A percentile compares a stretch with the other conserved stretches of the same genome.
These are phyloP conservation scores for Mayetiola destructor DNA, from an alignment of 2,888 invertebrate genomes.

Conservation along the genomic window DNA sequence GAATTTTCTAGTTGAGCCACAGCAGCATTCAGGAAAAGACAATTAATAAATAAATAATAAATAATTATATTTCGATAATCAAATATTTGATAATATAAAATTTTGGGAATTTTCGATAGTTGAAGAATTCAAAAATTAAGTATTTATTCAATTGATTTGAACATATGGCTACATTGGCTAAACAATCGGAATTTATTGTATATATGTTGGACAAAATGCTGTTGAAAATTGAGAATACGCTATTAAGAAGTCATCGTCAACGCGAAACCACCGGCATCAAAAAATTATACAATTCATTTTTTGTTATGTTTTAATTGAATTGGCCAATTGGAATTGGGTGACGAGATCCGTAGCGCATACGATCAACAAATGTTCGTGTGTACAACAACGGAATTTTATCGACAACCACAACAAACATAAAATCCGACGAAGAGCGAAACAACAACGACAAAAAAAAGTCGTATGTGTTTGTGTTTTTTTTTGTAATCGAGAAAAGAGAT, in stretches of 20 bases:
- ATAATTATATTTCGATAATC: no score
- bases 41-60: no score
- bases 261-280: conserved; percentile 73
- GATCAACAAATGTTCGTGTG: neutral
- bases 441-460: neutral
- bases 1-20: no score
- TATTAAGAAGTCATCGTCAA: conserved; percentile 68
- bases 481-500: no score
- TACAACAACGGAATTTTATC: conserved; percentile 5
- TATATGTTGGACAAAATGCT: conserved; percentile 44
- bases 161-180: conserved; percentile 13
- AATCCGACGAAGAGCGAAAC: neutral
- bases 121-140: no score
- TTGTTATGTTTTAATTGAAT: conserved; percentile 64
- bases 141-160: neutral
- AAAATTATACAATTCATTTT: conserved; percentile 75
- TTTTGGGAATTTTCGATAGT: no score
- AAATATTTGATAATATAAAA: no score
- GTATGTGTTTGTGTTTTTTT: no score
- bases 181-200: conserved; percentile 14
- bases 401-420: neutral
- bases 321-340: neutral
- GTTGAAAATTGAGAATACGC: conserved; percentile 54
- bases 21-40: no score
- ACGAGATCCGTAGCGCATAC: neutral